phyloP scores from a whole-genome alignment of 2,113 vertebrate genomes.

The Bagarius yarrelli region DNA sequence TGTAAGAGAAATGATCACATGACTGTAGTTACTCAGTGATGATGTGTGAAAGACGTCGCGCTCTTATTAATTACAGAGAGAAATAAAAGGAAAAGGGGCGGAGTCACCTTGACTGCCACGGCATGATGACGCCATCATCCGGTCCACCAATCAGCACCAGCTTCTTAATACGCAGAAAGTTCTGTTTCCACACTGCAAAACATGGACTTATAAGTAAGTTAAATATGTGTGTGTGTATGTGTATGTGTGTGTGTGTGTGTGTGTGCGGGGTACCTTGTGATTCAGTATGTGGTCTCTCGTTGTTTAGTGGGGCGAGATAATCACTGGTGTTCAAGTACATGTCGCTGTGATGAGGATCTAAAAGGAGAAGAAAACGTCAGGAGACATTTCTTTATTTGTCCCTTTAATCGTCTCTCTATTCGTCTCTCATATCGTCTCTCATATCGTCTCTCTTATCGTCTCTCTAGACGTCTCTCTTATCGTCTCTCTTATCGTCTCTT shows the following conservation, averaged over 20 bases:
- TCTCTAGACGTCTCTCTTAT: not conserved
- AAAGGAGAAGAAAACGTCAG: slow-evolving; percentile 14
- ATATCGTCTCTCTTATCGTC: not conserved
- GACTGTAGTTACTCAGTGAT: not conserved
- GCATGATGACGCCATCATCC: slow-evolving; percentile 87
- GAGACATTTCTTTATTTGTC: not conserved
- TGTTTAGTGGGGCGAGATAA: slow-evolving; percentile 83
- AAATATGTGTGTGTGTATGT: not conserved
- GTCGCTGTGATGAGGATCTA: slow-evolving; percentile 86
- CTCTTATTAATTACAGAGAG: not conserved
- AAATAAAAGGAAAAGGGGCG: not conserved
- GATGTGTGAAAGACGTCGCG: not conserved
- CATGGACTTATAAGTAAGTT: not conserved
- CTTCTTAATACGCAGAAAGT: slow-evolving; percentile 81
- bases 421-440: not conserved
- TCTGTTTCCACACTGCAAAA: slow-evolving; percentile 80
- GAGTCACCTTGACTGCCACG: slow-evolving; percentile 86
- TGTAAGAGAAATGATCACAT: slow-evolving; percentile 53
- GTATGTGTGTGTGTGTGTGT: not conserved
- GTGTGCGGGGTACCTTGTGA: slow-evolving; percentile 70
- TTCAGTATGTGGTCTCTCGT: slow-evolving; percentile 78
- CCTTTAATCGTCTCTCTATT: not conserved
- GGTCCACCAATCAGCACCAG: slow-evolving; percentile 85
- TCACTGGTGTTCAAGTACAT: slow-evolving; percentile 84
- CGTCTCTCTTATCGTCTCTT: no score